These are phyloP conservation scores for Benitochromis conjunctus DNA, from an alignment of 2,113 vertebrate genomes.

Conservation along the genomic window DNA sequence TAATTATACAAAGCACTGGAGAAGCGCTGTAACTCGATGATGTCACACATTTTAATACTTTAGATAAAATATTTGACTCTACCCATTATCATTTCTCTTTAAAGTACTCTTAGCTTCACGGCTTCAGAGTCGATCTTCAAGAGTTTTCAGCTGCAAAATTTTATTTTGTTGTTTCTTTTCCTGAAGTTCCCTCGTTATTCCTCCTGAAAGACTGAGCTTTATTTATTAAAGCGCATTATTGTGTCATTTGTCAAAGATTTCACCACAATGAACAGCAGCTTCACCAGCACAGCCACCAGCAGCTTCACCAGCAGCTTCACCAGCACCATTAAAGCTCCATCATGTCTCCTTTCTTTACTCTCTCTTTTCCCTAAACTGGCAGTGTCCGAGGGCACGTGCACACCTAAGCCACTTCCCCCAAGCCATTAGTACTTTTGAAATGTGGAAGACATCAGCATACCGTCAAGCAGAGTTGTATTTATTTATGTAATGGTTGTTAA, in stretches of 20 bases:
- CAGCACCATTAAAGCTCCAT: neutral
- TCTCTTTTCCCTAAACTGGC: neutral
- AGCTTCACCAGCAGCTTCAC: neutral
- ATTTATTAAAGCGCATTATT: neutral
- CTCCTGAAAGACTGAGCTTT: neutral
- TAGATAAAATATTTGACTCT: neutral
- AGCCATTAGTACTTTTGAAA: neutral
- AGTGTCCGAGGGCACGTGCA: fast-evolving
- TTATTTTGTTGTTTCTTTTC: neutral
- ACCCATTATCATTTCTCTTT: fast-evolving
- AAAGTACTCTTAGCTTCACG: neutral
- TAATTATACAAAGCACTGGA: neutral
- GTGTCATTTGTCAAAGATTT: neutral
- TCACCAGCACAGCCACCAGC: neutral
- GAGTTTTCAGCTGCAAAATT: neutral
- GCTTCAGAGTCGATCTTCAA: neutral
- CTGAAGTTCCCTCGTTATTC: neutral
- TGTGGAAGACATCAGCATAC: neutral
- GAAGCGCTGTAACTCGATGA: neutral
- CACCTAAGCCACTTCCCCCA: neutral
- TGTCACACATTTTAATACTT: fast-evolving
- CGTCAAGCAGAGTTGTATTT: too few species aligned
- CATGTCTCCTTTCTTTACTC: neutral
- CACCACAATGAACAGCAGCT: neutral
- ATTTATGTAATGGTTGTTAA: too few species aligned